Evolutionary conservation across 2,888 invertebrate genomes (phyloP), one percentile per base, ranked within the genome.

Genomic region (Gastrophysa polygoni): DNA sequence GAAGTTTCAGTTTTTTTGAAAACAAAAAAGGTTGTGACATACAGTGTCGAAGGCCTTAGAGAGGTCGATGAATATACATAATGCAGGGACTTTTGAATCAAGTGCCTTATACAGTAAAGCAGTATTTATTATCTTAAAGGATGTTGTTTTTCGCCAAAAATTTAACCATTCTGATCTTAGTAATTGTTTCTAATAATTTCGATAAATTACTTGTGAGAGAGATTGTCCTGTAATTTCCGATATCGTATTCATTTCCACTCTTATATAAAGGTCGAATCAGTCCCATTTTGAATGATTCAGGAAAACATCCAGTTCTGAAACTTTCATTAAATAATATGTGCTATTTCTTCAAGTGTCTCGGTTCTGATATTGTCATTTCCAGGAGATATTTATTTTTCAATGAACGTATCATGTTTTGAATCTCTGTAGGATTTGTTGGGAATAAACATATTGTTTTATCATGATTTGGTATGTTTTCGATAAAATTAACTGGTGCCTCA

Each of bases 181-280:
- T 14, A 14, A 46, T 46, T 18, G 11, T 43, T 43, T 43, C 43
- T 5, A 43, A 14, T n/a, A 14, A 6, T n/a, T 14, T 7, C 3
- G 14, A 5, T 5, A 43, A 7, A 43, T 16, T 16, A 10, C 14
- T 14, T 14, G 16, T 46, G 14, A 46, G 46, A n/a, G 17, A 46
- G n/a, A 46, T 48, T 14, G 48, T 18, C 3, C 18, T 18, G 11
- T 48, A 48, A 48, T 48, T 48, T 48, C 48, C 48, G 21, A 48
- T 18, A 20, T 18, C 28, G 18, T 48, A 20, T 48, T 48, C 1
- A 46, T 48, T 8, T 6, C 20, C 48, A 20, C 6, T 20, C 20
- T 48, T 48, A 6, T 20, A 48, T 48, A 21, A 48, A n/a, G 21
- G 48, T 48, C 20, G 18, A 2, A 48, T n/a, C 6, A 48, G 3